Base-by-base conservation (phyloP, 2,888 invertebrate species). In the Perizoma flavofasciatum region DNA sequence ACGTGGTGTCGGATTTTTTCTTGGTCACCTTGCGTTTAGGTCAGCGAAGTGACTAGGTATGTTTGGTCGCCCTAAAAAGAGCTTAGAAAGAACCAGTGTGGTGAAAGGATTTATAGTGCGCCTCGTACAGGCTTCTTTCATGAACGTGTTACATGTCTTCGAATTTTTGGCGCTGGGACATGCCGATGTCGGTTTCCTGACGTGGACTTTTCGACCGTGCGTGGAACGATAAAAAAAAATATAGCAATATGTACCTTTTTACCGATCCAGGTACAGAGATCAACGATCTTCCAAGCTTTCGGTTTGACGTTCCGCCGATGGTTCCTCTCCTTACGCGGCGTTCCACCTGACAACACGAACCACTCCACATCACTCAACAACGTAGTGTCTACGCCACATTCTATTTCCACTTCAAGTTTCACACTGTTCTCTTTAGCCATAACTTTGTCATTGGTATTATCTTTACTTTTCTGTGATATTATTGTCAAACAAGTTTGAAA, bases 181-280 rank as follows among this genome's bases (percentile, higher is more conserved):
- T n/a, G n/a, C n/a, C n/a, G n/a, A n/a, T n/a, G n/a, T n/a, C n/a
- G n/a, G n/a, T n/a, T n/a, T n/a, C n/a, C n/a, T n/a, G n/a, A 22
- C 22, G 22, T 2, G 22, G 22, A 22, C 22, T 22, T 22, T 22
- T 22, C 22, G 22, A 22, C 22, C 22, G 22, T 22, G 22, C 22
- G 22, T 22, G 22, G 22, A 22, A 22, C 3, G 22, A 22, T 22
- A 22, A n/a, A 1, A 41, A 41, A n/a, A 41, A 0, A 3, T 4
- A 4, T 9, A 4, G 7, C 4, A 41, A 6, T 4, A 2, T 7
- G 11, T 78, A 90, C 92, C 88, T 91, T 92, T 75, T 76, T 85
- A 39, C 91, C 91, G 51, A 92, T 85, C 92, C 91, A 91, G 8
- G 88, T 71, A 65, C 89, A 91, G 9, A 92, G 71, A 60, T 90